Evolutionary conservation across 2,888 invertebrate genomes (phyloP).

Genomic region (Dryomyza anilis): DNA sequence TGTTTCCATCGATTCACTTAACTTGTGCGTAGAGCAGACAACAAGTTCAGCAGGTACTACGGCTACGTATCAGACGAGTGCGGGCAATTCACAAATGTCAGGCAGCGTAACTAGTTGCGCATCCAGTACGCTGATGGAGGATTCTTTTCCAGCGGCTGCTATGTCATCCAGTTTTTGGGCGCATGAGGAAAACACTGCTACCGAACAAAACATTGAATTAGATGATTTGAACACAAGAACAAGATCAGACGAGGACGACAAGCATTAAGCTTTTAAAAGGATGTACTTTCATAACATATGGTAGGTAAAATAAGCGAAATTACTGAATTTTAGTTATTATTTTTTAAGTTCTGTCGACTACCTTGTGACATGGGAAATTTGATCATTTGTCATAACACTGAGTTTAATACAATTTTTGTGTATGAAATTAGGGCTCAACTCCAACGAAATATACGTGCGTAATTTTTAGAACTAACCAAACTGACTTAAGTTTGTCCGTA

Average conservation of each 20-base stretch:
- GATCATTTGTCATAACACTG: too few species aligned
- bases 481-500: too few species aligned
- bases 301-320: too few species aligned
- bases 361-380: too few species aligned
- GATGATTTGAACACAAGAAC: conserved; percentile 19
- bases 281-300: neutral
- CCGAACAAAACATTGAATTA: conserved; percentile 17
- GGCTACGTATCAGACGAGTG: conserved; percentile 83
- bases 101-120: conserved; percentile 83
- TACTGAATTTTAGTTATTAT: too few species aligned
- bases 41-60: conserved; percentile 79
- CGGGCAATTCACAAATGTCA: conserved; percentile 83
- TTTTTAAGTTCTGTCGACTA: too few species aligned
- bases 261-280: neutral
- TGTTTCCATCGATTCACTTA: conserved; percentile 57
- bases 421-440: too few species aligned
- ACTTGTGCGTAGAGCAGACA: conserved; percentile 69
- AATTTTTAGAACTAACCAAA: too few species aligned
- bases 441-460: too few species aligned
- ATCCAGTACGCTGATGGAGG: conserved; percentile 82
- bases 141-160: conserved; percentile 47
- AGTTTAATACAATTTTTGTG: too few species aligned
- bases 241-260: conserved; percentile 7
- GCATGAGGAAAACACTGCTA: conserved; percentile 49
- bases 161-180: conserved; percentile 48